Percentiles rank a stretch among this genome's conserved stretches.
phyloP scores from a whole-genome alignment of 2,888 invertebrate species.

The Himalopsyche tibetana region DNA sequence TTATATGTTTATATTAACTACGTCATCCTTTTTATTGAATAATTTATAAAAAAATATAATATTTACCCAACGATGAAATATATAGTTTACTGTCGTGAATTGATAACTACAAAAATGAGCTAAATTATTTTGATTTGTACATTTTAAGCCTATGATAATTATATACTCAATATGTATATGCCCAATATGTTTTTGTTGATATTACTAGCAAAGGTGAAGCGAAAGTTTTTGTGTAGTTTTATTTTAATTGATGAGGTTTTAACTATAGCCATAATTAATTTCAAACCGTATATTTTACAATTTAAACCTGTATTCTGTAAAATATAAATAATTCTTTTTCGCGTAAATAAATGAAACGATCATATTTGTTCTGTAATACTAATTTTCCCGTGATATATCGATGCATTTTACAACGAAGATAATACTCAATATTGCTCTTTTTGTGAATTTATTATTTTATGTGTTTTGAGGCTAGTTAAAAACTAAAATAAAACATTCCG shows the following conservation, averaged over 20 bases:
- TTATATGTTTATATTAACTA: background rate
- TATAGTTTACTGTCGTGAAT: background rate
- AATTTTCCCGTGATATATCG: background rate
- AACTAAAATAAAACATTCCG: background rate
- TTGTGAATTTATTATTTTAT: background rate
- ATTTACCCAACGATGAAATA: constrained; percentile 45
- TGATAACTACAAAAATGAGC: background rate
- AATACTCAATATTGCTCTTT: constrained; percentile 1
- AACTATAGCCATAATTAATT: too few relatives aligned
- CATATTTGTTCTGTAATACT: background rate
- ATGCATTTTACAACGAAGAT: constrained; percentile 38
- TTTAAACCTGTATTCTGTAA: too few relatives aligned
- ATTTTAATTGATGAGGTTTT: too few relatives aligned
- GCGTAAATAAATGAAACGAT: too few relatives aligned
- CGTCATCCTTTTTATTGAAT: constrained; percentile 48
- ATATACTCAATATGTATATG: too few relatives aligned
- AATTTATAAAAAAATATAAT: constrained; percentile 43
- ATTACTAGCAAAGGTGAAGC: too few relatives aligned
- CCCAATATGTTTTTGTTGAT: too few relatives aligned
- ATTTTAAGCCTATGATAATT: too few relatives aligned
- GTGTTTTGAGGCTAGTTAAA: background rate
- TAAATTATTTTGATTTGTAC: too few relatives aligned
- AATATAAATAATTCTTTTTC: too few relatives aligned
- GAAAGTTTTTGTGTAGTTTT: too few relatives aligned
- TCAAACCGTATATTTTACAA: too few relatives aligned